A percentile compares a stretch with the other conserved stretches of the same genome.
These are phyloP conservation scores for Astreopora myriophthalma DNA, from an alignment of 64 coral and sea anemone species.

Conservation along the genomic window DNA sequence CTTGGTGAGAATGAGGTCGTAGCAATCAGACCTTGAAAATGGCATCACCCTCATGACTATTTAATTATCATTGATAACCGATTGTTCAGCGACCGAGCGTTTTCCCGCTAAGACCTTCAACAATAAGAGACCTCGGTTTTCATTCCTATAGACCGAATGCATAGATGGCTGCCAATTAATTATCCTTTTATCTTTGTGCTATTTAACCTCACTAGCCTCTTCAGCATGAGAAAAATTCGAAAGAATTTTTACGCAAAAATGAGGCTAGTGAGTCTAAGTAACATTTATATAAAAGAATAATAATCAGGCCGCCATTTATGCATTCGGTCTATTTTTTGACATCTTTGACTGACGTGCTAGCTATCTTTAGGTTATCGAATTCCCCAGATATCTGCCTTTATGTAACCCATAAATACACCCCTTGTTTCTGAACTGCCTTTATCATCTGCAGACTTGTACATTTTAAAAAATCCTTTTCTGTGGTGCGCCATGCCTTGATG, in stretches of 20 bases:
- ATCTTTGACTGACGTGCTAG: constrained; percentile 9
- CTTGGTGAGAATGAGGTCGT: background rate
- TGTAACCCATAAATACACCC: background rate
- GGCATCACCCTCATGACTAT: background rate
- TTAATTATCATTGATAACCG: background rate
- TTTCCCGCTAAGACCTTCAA: background rate
- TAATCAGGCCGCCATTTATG: too few relatives aligned
- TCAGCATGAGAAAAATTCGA: too few relatives aligned
- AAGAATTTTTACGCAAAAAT: too few relatives aligned
- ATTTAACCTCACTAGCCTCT: background rate
- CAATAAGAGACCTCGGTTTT: background rate
- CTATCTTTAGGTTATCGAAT: background rate
- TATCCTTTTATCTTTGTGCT: too few relatives aligned
- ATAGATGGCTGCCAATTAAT: too few relatives aligned
- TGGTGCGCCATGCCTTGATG: background rate
- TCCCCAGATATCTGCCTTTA: background rate
- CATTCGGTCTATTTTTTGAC: too few relatives aligned
- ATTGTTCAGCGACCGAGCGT: background rate
- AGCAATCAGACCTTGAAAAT: constrained; percentile 18
- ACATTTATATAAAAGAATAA: too few relatives aligned
- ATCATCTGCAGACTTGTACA: background rate
- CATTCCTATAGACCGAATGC: too few relatives aligned
- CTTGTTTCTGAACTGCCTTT: background rate
- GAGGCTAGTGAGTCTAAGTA: too few relatives aligned
- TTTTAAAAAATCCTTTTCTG: background rate